phyloP scores from a whole-genome alignment of 30 jellyfish, hydroid and myxozoan species.

The Chrysaora quinquecirrha region DNA sequence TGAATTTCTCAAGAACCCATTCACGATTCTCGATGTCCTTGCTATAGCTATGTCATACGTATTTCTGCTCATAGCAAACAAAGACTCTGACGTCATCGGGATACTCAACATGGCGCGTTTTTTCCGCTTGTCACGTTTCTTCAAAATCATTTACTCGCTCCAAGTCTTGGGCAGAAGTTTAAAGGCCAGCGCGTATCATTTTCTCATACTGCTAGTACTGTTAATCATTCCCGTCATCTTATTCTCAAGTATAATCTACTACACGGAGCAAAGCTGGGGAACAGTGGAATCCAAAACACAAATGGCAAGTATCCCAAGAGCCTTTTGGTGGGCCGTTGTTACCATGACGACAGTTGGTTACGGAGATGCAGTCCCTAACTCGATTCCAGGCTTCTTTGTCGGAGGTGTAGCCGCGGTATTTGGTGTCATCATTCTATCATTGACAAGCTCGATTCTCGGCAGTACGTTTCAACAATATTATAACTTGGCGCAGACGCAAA shows the following conservation, averaged over 20 bases:
- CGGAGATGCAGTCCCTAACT: conserved; percentile 83
- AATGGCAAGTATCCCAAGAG: conserved; percentile 69
- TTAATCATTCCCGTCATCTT: conserved; percentile 81
- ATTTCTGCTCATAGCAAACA: conserved; percentile 14
- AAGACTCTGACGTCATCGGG: conserved; percentile 40
- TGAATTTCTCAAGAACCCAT: conserved; percentile 35
- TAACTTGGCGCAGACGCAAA: conserved; percentile 84
- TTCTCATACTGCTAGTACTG: conserved; percentile 65
- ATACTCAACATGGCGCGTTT: conserved; percentile 82
- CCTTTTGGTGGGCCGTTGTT: conserved; percentile 94
- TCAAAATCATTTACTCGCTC: conserved; percentile 76
- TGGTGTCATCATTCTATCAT: conserved; percentile 85
- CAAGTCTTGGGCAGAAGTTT: conserved; percentile 89
- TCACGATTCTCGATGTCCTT: conserved; percentile 75
- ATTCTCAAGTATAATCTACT: conserved; percentile 79
- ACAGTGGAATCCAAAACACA: conserved; percentile 28
- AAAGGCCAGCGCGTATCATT: conserved; percentile 92
- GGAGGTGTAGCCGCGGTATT: conserved; percentile 91
- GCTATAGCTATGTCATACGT: conserved; percentile 86
- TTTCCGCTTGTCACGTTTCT: conserved; percentile 84
- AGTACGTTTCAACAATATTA: conserved; percentile 93
- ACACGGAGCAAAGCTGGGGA: conserved; percentile 82
- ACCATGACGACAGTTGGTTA: conserved; percentile 99
- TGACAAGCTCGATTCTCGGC: conserved; percentile 94
- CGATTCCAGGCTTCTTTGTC: conserved; percentile 75